Evolutionary conservation across 2,888 invertebrate species (phyloP).

Genomic region (Augiades crinisus): DNA sequence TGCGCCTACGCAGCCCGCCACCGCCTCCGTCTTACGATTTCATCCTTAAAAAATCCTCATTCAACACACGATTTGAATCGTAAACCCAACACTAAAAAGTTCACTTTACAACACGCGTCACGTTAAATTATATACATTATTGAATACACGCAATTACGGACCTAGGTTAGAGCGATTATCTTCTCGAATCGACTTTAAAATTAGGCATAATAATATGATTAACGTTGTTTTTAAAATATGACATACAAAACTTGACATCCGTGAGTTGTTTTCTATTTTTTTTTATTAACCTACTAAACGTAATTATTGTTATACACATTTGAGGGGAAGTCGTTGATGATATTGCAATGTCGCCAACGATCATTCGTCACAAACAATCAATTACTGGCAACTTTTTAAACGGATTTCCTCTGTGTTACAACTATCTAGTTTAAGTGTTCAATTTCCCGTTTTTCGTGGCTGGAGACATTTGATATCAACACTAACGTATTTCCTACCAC

Average conservation of each 20-base stretch:
- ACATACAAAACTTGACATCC: conserved; percentile 64
- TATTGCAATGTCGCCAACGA: conserved; percentile 37
- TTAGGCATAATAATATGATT: conserved; percentile 72
- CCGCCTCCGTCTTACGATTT: conserved; percentile 46
- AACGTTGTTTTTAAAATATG: conserved; percentile 70
- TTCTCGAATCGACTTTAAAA: conserved; percentile 69
- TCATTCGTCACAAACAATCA: conserved; percentile 39
- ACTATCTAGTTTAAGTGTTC: conserved; percentile 23
- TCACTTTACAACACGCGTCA: conserved; percentile 40
- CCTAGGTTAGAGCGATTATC: conserved; percentile 65
- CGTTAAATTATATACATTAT: conserved; percentile 45
- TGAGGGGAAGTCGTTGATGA: conserved; percentile 41
- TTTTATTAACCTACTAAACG: conserved; percentile 35
- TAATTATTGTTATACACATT: conserved; percentile 38
- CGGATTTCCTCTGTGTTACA: conserved; percentile 34
- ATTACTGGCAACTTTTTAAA: conserved; percentile 34
- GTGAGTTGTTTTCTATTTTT: conserved; percentile 45
- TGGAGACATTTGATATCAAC: conserved; percentile 21
- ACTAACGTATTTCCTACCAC: conserved; percentile 15
- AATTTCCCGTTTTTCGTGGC: conserved; percentile 21
- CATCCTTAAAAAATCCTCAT: conserved; percentile 45
- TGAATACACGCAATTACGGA: conserved; percentile 50
- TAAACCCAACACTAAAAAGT: conserved; percentile 45
- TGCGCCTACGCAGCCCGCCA: conserved; percentile 64
- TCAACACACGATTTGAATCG: conserved; percentile 40